A percentile compares a stretch with the other conserved stretches of the same genome.
Conservation (phyloP, 1,140 invertebrate species). For the Tetranychus urticae region DNA sequence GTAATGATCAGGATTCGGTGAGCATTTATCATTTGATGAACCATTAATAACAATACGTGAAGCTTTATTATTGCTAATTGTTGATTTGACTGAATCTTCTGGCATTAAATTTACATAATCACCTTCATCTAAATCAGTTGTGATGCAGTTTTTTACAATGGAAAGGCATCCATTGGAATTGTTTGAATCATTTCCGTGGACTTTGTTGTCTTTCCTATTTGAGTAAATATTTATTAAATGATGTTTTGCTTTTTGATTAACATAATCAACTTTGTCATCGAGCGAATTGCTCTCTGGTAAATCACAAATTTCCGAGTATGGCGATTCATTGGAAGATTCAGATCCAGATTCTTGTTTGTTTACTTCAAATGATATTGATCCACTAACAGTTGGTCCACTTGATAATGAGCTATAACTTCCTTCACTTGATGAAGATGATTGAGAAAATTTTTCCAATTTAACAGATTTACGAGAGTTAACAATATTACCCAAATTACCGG, state of each 20-base stretch:
- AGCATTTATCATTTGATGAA: not conserved
- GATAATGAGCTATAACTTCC: no score
- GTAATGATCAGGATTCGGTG: slow-evolving; percentile 1
- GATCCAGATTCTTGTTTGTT: no score
- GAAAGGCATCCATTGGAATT: no score
- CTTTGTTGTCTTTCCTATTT: no score
- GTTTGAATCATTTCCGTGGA: no score
- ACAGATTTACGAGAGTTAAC: not conserved
- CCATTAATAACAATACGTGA: not conserved
- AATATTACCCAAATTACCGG: not conserved
- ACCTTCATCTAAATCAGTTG: not conserved
- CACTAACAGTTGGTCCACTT: no score
- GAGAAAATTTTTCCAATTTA: not conserved
- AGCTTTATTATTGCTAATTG: no score
- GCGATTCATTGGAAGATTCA: no score
- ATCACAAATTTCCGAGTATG: no score
- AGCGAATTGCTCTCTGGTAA: not conserved
- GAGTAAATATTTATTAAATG: no score
- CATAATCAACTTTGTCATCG: not conserved
- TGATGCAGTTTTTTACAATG: not conserved
- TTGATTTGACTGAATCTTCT: not conserved
- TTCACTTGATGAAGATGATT: not conserved
- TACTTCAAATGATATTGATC: no score
- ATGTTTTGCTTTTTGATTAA: no score
- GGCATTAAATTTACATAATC: not conserved